phyloP scores from a whole-genome alignment of 1,140 invertebrate genomes.

The Lanistes nyassanus region DNA sequence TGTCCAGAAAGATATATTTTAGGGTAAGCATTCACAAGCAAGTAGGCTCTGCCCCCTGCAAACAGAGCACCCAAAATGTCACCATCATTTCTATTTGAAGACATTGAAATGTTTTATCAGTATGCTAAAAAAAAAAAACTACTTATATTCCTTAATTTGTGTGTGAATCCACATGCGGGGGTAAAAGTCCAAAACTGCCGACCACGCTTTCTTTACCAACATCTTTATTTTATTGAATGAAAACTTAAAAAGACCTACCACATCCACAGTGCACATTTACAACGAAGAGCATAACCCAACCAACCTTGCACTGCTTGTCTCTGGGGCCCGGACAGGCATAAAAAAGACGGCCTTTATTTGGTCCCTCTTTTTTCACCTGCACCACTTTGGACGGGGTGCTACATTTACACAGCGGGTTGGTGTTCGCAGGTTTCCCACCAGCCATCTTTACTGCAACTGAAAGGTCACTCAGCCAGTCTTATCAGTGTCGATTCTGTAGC shows the following conservation, averaged over 20 bases:
- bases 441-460: neutral
- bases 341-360: slow-evolving; percentile 56
- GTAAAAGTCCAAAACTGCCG: neutral
- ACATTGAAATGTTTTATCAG: no score
- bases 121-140: no score
- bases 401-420: slow-evolving; percentile 51
- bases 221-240: neutral
- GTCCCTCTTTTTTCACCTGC: slow-evolving; percentile 55
- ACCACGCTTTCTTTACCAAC: neutral
- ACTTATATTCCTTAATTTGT: no score
- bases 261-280: no score
- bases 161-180: neutral
- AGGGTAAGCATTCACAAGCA: no score
- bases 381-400: slow-evolving; percentile 54
- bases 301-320: slow-evolving; percentile 55
- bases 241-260: no score
- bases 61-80: no score
- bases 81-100: no score
- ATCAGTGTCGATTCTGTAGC: no score
- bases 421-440: slow-evolving; percentile 15
- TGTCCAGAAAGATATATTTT: no score
- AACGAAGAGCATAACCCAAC: neutral
- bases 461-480: no score
- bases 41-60: no score
- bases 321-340: slow-evolving; percentile 42